A percentile compares a stretch with the other conserved stretches of the same genome.
These are phyloP conservation scores for Euphonia xanthogaster DNA, from an alignment of 2,797 vertebrate species.

Conservation along the genomic window DNA sequence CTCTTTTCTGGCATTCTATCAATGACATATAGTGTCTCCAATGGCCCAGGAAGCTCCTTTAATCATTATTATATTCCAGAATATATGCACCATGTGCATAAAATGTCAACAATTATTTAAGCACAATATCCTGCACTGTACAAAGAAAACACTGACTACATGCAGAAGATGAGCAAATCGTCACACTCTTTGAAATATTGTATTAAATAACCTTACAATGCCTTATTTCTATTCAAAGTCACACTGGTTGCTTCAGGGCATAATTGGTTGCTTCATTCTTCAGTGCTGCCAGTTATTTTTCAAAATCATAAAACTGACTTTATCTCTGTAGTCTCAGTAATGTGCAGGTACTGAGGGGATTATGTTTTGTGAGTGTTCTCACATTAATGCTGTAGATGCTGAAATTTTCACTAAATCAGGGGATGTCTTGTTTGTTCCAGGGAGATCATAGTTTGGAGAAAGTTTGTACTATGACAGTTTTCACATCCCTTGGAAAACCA, in stretches of 20 bases:
- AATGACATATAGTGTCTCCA: neutral
- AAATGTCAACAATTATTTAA: slow-evolving; percentile 17
- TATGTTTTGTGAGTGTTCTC: neutral
- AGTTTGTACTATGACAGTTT: slow-evolving; percentile 2
- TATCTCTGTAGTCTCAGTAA: neutral
- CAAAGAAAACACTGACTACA: neutral
- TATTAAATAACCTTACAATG: neutral
- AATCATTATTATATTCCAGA: neutral
- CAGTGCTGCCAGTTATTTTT: slow-evolving; percentile 28
- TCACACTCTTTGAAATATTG: slow-evolving; percentile 19
- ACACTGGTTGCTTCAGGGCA: slow-evolving; percentile 43
- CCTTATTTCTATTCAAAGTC: slow-evolving; percentile 53
- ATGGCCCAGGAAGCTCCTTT: neutral
- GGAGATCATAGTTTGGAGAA: neutral
- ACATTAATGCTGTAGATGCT: neutral
- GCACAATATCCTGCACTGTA: neutral
- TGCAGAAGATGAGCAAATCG: neutral
- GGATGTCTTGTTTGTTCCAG: neutral
- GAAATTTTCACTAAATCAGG: slow-evolving; percentile 1
- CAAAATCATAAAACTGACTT: slow-evolving; percentile 34
- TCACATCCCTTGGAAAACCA: neutral
- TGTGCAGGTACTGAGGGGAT: neutral
- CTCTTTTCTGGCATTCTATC: neutral
- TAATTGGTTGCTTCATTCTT: slow-evolving; percentile 41
- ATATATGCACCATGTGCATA: neutral